phyloP scores from a whole-genome alignment of 1,140 invertebrate genomes.

The Aphidius ervi region DNA sequence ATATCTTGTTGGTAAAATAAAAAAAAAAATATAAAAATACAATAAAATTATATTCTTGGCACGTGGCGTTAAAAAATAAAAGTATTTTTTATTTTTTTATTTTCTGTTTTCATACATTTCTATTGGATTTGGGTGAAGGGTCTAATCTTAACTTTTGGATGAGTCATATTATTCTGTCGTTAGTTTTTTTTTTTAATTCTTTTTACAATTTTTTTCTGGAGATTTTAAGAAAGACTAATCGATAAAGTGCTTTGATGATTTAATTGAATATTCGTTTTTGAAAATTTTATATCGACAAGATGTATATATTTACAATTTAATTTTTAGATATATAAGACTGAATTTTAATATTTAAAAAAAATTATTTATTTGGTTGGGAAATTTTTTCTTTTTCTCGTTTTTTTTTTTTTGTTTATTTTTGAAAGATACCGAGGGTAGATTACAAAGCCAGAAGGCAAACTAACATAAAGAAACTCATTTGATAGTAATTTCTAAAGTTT shows the following conservation, averaged over 20 bases:
- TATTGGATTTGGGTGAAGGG: no score
- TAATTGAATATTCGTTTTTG: no score
- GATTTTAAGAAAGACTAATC: no score
- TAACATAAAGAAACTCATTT: neutral
- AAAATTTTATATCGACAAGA: no score
- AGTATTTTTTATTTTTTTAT: neutral
- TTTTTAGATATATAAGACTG: no score
- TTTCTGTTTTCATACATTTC: no score
- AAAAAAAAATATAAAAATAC: neutral
- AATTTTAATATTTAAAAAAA: neutral
- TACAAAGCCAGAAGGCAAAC: neutral
- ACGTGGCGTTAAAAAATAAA: slow-evolving; percentile 3
- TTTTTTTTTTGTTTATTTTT: neutral
- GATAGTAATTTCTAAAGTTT: no score
- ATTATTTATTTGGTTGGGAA: neutral
- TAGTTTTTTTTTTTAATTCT: neutral
- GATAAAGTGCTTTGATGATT: no score
- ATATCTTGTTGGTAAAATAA: slow-evolving; percentile 8
- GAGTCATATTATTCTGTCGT: neutral
- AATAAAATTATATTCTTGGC: slow-evolving; percentile 6
- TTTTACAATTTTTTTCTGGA: no score
- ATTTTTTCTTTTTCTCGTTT: no score
- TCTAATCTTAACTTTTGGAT: no score
- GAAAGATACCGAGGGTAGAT: neutral
- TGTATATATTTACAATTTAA: no score